Evolutionary conservation across 2,888 invertebrate genomes (phyloP).

Genomic region (Tribolium freemani): DNA sequence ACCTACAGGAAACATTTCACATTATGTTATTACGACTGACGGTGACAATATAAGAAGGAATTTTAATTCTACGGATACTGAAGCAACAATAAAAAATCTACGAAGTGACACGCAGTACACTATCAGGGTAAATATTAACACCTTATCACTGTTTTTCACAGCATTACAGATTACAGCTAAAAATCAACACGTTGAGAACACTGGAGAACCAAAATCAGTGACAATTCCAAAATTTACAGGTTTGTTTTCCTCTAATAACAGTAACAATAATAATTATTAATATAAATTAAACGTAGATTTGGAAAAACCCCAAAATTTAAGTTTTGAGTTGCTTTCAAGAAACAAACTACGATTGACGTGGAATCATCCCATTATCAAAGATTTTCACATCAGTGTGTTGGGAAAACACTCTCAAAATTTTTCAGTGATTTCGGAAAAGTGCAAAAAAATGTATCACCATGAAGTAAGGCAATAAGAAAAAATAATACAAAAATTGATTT

Average conservation of each 20-base stretch:
- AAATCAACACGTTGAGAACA: neutral
- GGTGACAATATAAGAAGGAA: neutral
- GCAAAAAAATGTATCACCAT: neutral
- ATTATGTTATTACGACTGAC: constrained; percentile 37
- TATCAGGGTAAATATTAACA: neutral
- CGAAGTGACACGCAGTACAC: neutral
- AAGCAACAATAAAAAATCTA: neutral
- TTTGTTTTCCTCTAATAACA: neutral
- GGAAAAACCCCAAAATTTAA: neutral
- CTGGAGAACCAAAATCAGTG: neutral
- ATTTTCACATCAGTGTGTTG: neutral
- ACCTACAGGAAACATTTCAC: neutral
- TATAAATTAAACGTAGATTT: neutral
- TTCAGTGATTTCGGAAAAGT: neutral
- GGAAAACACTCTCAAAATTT: neutral
- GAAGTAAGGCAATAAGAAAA: neutral
- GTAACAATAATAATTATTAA: neutral
- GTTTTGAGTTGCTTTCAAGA: neutral
- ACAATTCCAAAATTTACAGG: neutral
- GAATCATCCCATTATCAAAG: neutral
- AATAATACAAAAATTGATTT: neutral
- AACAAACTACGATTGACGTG: neutral
- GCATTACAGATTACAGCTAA: neutral
- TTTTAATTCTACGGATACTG: neutral
- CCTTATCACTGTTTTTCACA: neutral